Evolutionary conservation across 1,140 invertebrate genomes (phyloP).

Genomic region (Drosophila virilis): DNA sequence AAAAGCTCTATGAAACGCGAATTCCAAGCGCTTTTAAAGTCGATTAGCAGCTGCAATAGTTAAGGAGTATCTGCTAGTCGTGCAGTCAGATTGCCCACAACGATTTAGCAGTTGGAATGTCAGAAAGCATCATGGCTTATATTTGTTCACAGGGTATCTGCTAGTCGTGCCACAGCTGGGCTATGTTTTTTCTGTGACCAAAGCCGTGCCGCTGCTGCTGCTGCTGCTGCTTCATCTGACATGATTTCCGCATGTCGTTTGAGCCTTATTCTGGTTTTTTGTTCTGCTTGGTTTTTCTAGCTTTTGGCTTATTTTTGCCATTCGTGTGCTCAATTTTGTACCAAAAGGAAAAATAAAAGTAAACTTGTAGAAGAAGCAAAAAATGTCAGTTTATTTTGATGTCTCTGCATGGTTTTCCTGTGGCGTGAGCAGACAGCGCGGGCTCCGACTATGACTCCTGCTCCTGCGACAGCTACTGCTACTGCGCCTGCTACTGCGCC

Average conservation of each 20-base stretch:
- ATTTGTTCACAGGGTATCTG: conserved; percentile 4
- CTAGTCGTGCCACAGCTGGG: not conserved
- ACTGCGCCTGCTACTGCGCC: not conserved
- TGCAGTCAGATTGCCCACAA: no score
- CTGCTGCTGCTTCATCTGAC: conserved; percentile 75
- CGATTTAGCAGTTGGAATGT: no score
- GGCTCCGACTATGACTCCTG: conserved; percentile 3
- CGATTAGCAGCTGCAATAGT: no score
- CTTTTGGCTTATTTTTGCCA: conserved; percentile 54
- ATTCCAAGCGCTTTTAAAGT: no score
- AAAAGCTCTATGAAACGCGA: no score
- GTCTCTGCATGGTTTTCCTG: conserved; percentile 74
- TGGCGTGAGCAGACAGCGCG: conserved; percentile 26
- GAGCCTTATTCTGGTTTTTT: conserved; percentile 57
- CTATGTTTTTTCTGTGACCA: conserved; percentile 25
- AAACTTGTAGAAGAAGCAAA: conserved; percentile 33
- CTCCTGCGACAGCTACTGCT: not conserved
- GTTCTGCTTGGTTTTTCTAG: conserved; percentile 34
- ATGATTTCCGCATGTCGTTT: conserved; percentile 82
- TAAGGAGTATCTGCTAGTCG: no score
- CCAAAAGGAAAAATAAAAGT: conserved; percentile 29
- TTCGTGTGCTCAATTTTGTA: conserved; percentile 76
- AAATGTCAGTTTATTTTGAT: conserved; percentile 80
- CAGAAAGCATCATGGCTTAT: not conserved
- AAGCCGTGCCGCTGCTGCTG: conserved; percentile 54